Base-by-base conservation (phyloP, 2,113 vertebrate genomes). In the Dromaius novaehollandiae region DNA sequence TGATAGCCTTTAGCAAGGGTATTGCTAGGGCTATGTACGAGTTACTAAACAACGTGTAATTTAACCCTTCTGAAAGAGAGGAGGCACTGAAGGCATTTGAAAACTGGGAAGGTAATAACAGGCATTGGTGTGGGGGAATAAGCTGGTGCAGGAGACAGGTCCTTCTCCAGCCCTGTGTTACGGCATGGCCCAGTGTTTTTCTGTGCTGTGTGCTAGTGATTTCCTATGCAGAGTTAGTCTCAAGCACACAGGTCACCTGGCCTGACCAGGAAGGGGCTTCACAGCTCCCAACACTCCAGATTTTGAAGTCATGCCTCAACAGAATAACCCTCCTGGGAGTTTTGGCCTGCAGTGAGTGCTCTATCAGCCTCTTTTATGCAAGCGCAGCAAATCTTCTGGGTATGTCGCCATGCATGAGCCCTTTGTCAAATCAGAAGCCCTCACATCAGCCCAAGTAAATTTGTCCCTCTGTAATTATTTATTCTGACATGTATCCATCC, bases 91-190 rank as follows among this genome's bases (percentile, higher is more conserved):
- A 80, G 24, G 28, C 11, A 73, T 53, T 53, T 68, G 22, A 26
- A 32, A 81, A 82, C 51, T 20, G 34, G 19, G 66, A 79, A 90
- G 91, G 38, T 7, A 83, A 1, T 51, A 78, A 68, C 11, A 85
- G 0, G 0, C 48, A 60, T 30, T 2, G 2, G 66, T 46, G 13
- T 13, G 8, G 4, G 24, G 10, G 19, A 74, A 88, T 38, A 50
- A 88, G 30, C 40, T 51, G 16, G 24, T 74, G 38, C 77, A 83
- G 42, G 15, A 42, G 12, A 74, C 21, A 81, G 21, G 46, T 40
- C 55, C 55, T 68, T 65, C 18, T 82, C 64, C 64, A 55, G 38
- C 25, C 34, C 24, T n/a, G 40, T 42, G 58, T 13, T 87, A 70
- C 44, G 42, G 21, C 51, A 61, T 0, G 0, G 56, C 15, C 24